Conservation (phyloP, 2,888 invertebrate species). For the Latrodectus elegans region DNA sequence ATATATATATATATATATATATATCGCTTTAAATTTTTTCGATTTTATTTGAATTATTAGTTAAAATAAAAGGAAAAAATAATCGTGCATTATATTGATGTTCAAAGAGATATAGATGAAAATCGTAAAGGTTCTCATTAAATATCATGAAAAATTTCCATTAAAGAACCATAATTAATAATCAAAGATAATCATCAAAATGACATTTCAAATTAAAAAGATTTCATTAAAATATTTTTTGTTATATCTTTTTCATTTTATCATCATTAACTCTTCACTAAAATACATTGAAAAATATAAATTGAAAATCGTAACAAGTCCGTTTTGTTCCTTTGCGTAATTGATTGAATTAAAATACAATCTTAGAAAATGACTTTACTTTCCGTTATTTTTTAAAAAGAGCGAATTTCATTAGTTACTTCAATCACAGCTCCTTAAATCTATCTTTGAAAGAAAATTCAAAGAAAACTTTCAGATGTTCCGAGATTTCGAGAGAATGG, state of each 20-base stretch:
- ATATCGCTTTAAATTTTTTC: too few relatives aligned
- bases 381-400: neutral
- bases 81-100: too few relatives aligned
- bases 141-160: too few relatives aligned
- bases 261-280: neutral
- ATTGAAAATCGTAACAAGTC: constrained; percentile 27
- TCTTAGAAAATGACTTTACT: constrained; percentile 13
- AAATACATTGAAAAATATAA: constrained; percentile 20
- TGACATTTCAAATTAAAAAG: neutral
- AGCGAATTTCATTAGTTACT: constrained; percentile 45
- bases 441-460: constrained; percentile 38
- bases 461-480: constrained; percentile 15
- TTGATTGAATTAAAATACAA: constrained; percentile 53
- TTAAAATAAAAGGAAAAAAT: too few relatives aligned
- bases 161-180: too few relatives aligned
- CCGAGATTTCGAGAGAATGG: constrained; percentile 44
- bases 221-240: neutral
- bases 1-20: too few relatives aligned
- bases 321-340: constrained; percentile 16
- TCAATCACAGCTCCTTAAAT: constrained; percentile 41
- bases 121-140: too few relatives aligned
- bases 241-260: neutral
- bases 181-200: neutral
- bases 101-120: too few relatives aligned
- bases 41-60: too few relatives aligned